Percentiles rank a stretch among this genome's conserved stretches.
Evolutionary conservation across 1,140 invertebrate genomes (phyloP).

Genomic region (Whitmania pigra): DNA sequence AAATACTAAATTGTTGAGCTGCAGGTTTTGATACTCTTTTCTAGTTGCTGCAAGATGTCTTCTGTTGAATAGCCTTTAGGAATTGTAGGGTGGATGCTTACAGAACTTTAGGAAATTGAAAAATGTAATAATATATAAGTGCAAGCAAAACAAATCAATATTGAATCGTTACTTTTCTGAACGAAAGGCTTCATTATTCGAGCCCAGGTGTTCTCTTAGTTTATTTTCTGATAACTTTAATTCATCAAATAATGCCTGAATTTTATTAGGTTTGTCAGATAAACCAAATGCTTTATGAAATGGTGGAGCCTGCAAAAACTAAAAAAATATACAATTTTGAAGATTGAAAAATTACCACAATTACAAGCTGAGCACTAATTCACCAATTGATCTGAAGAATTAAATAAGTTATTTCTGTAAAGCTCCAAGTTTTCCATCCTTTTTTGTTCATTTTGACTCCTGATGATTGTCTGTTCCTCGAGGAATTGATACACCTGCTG

Average conservation of each 20-base stretch:
- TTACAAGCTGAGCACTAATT: neutral
- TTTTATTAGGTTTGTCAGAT: neutral
- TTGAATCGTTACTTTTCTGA: too few species aligned
- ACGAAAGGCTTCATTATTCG: neutral
- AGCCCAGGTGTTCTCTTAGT: neutral
- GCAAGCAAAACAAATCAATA: too few species aligned
- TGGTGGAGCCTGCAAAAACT: neutral
- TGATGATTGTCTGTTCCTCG: neutral
- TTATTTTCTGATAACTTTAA: constrained; percentile 3
- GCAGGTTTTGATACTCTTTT: constrained; percentile 2
- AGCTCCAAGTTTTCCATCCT: neutral
- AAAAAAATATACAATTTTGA: neutral
- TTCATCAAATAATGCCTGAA: neutral
- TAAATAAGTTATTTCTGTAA: neutral
- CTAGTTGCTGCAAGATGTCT: constrained; percentile 3
- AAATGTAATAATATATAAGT: neutral
- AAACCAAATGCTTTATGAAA: constrained; percentile 3
- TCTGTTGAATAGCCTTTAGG: neutral
- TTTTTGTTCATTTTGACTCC: neutral
- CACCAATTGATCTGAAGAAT: neutral
- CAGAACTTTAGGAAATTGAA: neutral
- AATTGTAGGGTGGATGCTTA: neutral
- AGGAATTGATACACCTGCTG: neutral
- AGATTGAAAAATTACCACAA: neutral
- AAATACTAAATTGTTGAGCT: too few species aligned